Evolutionary conservation across 2,797 vertebrate genomes (phyloP), one percentile per base, ranked within the genome.

Genomic region (Dromococcyx pavoninus): DNA sequence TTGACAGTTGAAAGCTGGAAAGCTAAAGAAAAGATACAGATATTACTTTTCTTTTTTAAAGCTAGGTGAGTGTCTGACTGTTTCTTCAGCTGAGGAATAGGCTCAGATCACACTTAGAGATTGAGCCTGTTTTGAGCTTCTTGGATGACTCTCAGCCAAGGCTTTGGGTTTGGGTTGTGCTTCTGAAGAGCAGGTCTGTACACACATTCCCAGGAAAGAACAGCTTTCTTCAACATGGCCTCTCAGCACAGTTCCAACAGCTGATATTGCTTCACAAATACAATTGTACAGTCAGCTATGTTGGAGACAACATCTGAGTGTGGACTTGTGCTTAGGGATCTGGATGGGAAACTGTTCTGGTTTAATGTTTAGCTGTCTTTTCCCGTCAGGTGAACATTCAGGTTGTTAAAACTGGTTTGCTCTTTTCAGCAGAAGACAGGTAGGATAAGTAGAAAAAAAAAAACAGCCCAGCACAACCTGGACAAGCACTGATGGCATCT

Each of bases 401-500:
- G 53, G 11, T 37, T 89, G 44, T 51, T 44, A 86, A 91, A 86
- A 13, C 30, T 0, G 0, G 22, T 76, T 86, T 84, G 32, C 53
- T 32, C 50, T 90, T 86, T 70, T 35, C 73, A 86, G 56, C 28
- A 66, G 61, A 51, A 89, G 51, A 43, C 76, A 54, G 17, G 17
- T 85, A 43, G 7, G 12, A 24, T 66, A 64, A 82, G 54, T 37
- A 57, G 50, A 2, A 69, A 53, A 41, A 69, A 53, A 41, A 46
- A 51, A 1, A 0, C 25, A 75, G 66, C 65, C 17, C 56, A 71
- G 73, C 64, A 41, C 58, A 56, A 64, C 0, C 0, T 76, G 86
- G 86, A 17, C 67, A 44, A 72, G 70, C 48, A 32, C 73, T 91
- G 84, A 35, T 85, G 93, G 83, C 67, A 67, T 67, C 82, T 88